Evolutionary conservation across 2,888 invertebrate species (phyloP).

Genomic region (Netelia inedita): DNA sequence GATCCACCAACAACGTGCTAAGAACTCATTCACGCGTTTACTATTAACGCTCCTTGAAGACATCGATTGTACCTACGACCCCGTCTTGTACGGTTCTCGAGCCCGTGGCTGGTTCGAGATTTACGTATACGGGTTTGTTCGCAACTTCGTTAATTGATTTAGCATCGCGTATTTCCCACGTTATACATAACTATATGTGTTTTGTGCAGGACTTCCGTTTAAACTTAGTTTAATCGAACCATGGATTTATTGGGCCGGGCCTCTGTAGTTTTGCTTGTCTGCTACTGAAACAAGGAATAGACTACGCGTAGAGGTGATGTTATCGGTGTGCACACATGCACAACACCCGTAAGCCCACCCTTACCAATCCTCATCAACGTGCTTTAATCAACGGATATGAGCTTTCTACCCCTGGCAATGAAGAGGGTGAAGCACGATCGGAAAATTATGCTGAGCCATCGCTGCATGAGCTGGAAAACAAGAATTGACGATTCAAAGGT

Average conservation of each 20-base stretch:
- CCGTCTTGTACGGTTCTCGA: constrained; percentile 21
- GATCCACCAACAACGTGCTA: neutral
- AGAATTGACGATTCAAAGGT: neutral
- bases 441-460: neutral
- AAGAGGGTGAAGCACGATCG: neutral
- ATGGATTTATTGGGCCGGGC: constrained; percentile 81
- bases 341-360: constrained; percentile 23
- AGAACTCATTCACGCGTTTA: constrained; percentile 18
- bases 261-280: constrained; percentile 55
- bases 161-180: constrained; percentile 79
- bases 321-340: constrained; percentile 22
- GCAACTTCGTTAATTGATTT: constrained; percentile 83
- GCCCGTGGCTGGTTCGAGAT: constrained; percentile 31
- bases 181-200: constrained; percentile 79
- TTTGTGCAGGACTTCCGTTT: constrained; percentile 80
- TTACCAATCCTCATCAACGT: constrained; percentile 34
- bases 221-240: constrained; percentile 84
- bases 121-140: constrained; percentile 50
- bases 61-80: neutral
- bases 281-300: constrained; percentile 43
- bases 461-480: neutral
- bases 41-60: neutral
- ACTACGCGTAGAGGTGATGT: constrained; percentile 6
- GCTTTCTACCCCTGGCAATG: neutral
- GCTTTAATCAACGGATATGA: constrained; percentile 16